These are phyloP conservation scores for Macrostomum lignano DNA, from an alignment of 1,140 invertebrate genomes.

Conservation along the genomic window DNA sequence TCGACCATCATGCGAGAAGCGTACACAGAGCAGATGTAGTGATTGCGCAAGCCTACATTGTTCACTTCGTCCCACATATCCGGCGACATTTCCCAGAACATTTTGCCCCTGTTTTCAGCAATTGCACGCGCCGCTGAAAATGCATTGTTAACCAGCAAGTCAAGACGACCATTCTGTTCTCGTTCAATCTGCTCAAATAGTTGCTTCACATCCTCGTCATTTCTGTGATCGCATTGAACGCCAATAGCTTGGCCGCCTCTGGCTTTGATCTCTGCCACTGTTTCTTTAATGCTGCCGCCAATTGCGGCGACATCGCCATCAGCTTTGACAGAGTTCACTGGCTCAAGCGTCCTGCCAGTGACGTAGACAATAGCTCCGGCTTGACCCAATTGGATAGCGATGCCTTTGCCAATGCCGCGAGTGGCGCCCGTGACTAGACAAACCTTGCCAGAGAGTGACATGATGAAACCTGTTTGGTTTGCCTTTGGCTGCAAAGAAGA, in stretches of 20 bases:
- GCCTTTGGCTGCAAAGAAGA: too few species aligned
- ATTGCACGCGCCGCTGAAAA: constrained; percentile 23
- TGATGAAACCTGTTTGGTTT: too few species aligned
- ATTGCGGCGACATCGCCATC: too few species aligned
- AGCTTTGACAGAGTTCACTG: too few species aligned
- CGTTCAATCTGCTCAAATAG: constrained; percentile 25
- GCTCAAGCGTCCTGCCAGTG: constrained; percentile 19
- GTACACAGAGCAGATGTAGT: constrained; percentile 26
- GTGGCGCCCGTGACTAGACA: constrained; percentile 27
- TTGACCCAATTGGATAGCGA: constrained; percentile 23
- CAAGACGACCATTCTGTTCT: constrained; percentile 26
- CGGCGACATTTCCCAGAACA: too few species aligned
- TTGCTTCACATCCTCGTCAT: constrained; percentile 20
- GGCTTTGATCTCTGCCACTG: constrained; percentile 9
- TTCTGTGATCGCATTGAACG: constrained; percentile 27
- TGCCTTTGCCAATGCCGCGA: constrained; percentile 27
- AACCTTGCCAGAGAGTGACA: constrained; percentile 9
- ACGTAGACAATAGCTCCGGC: constrained; percentile 27
- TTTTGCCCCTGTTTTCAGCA: constrained; percentile 24
- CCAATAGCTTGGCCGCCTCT: constrained; percentile 23
- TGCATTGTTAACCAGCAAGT: constrained; percentile 31
- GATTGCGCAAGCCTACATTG: constrained; percentile 28
- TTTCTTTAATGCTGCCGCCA: not conserved
- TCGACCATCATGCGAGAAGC: constrained; percentile 27
- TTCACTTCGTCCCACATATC: constrained; percentile 28